Percentiles rank a stretch among this genome's conserved stretches.
Evolutionary conservation across 1,140 invertebrate species (phyloP).

Genomic region (Bombus affinis): DNA sequence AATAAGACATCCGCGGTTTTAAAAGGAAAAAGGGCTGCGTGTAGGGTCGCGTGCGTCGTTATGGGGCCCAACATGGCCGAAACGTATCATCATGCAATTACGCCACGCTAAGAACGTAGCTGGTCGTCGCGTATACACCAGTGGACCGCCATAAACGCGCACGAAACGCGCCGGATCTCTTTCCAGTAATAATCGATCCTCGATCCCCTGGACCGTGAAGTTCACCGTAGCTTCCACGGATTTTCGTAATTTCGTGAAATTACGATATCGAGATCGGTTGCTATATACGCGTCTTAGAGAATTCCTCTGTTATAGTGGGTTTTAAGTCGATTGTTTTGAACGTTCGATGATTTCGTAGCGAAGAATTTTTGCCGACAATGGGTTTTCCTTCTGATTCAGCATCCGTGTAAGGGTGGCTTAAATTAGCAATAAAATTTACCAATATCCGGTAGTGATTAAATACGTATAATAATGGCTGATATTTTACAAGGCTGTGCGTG

Average conservation of each 20-base stretch:
- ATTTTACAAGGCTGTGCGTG: conserved; percentile 41
- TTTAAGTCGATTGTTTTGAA: neutral
- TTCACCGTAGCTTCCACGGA: neutral
- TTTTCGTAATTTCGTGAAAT: conserved; percentile 18
- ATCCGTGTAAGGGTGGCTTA: neutral
- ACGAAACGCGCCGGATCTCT: conserved; percentile 15
- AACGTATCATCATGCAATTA: conserved; percentile 63
- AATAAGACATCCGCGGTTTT: conserved; percentile 13
- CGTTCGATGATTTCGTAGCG: neutral
- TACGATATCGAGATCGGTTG: neutral
- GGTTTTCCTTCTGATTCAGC: neutral
- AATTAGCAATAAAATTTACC: conserved; percentile 56
- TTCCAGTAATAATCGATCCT: conserved; percentile 31
- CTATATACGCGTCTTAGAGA: neutral
- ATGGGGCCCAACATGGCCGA: conserved; percentile 25
- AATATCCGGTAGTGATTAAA: conserved; percentile 57
- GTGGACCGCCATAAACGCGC: conserved; percentile 33
- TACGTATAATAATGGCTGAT: conserved; percentile 75
- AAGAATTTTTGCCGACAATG: neutral
- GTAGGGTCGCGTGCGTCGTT: conserved; percentile 55
- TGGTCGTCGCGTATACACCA: conserved; percentile 24
- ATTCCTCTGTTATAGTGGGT: neutral
- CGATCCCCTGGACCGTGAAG: conserved; percentile 4
- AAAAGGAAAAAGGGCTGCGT: neutral
- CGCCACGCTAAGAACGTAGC: conserved; percentile 47